These are phyloP conservation scores for Amphipoea oculea DNA, from an alignment of 2,888 invertebrate genomes.

Conservation along the genomic window DNA sequence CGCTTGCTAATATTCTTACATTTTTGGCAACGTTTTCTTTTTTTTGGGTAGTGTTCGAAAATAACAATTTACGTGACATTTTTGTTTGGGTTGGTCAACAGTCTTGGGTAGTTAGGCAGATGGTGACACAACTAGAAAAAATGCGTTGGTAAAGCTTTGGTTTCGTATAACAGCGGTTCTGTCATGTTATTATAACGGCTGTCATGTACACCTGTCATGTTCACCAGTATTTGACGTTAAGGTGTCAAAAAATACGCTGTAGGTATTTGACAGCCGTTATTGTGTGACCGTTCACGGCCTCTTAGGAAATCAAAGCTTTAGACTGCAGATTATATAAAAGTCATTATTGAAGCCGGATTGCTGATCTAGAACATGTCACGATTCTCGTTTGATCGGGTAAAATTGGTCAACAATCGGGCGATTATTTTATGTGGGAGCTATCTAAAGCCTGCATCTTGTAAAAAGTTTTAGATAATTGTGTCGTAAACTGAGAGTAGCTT, in stretches of 20 bases:
- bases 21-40: slow-evolving; percentile 19
- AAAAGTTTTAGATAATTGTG: background rate
- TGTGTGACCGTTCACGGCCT: background rate
- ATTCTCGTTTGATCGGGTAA: slow-evolving; percentile 16
- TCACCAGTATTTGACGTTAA: too few species aligned
- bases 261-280: background rate
- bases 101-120: background rate
- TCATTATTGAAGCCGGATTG: background rate
- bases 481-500: background rate
- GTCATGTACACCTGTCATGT: background rate
- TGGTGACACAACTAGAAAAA: background rate
- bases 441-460: background rate
- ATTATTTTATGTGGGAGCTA: slow-evolving; percentile 14
- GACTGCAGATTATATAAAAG: slow-evolving; percentile 23
- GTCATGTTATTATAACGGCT: too few species aligned
- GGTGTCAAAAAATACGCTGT: background rate
- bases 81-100: slow-evolving; percentile 1
- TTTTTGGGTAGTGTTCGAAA: background rate
- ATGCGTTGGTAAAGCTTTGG: background rate
- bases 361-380: slow-evolving; percentile 14
- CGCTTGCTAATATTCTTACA: background rate
- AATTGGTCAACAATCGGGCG: slow-evolving; percentile 22
- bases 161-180: background rate
- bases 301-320: background rate
- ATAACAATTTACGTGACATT: slow-evolving; percentile 1